phyloP scores from a whole-genome alignment of 2,113 vertebrate species.

The Pseudopipra pipra region DNA sequence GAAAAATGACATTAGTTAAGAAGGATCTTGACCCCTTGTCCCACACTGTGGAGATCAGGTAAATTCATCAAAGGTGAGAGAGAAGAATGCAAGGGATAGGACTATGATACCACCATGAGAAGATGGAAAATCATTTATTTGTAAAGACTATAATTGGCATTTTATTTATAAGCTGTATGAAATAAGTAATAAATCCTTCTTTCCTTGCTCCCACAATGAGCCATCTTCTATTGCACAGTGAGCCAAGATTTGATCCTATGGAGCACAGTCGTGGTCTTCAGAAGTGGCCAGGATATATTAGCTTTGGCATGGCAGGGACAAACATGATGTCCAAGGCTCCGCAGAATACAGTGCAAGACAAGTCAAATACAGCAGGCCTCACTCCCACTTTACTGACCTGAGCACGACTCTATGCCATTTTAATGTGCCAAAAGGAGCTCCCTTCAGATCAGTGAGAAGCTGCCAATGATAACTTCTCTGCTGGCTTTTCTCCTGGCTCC shows the following conservation, averaged over 20 bases:
- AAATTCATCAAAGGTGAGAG: neutral
- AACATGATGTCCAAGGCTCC: neutral
- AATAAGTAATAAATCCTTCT: neutral
- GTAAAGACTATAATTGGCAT: neutral
- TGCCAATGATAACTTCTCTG: neutral
- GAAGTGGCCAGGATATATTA: neutral
- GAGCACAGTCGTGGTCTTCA: neutral
- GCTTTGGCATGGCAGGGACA: neutral
- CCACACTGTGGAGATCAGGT: neutral
- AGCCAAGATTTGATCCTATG: neutral
- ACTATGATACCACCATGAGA: neutral
- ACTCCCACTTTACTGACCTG: neutral
- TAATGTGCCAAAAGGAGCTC: neutral
- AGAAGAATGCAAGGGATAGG: neutral
- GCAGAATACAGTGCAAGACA: neutral
- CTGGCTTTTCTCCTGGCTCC: neutral
- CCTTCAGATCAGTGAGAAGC: neutral
- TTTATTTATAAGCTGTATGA: neutral
- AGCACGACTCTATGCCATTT: neutral
- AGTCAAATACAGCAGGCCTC: neutral
- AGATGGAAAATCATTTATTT: neutral
- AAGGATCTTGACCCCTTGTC: neutral
- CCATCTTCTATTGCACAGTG: neutral
- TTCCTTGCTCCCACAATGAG: neutral
- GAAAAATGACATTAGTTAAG: neutral